Percentiles rank a stretch among this genome's conserved stretches.
Evolutionary conservation across 2,888 invertebrate genomes (phyloP).

Genomic region (Ischnura elegans): DNA sequence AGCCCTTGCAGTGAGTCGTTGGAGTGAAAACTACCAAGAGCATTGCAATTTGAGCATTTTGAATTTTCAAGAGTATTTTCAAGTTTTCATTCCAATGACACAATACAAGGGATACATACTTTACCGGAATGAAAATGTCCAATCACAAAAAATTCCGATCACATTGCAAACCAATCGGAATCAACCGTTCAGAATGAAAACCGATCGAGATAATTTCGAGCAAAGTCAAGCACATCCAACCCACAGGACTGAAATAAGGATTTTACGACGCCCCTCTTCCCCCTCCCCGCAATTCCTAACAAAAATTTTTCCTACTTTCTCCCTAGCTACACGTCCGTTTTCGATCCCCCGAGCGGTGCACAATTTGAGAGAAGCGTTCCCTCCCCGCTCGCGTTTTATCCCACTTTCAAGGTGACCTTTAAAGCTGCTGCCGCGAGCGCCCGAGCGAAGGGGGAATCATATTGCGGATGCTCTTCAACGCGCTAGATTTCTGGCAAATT

Average conservation of each 20-base stretch:
- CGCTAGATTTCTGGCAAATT: not conserved
- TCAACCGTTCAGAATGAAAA: too few species aligned
- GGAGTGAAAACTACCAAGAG: too few species aligned
- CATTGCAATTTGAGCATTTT: too few species aligned
- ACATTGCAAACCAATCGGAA: too few species aligned
- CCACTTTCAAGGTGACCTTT: constrained; percentile 34
- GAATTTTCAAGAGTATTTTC: too few species aligned
- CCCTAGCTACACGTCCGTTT: not conserved
- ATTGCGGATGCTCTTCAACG: not conserved
- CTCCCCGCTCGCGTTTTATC: not conserved
- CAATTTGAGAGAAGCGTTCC: not conserved
- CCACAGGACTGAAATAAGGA: not conserved
- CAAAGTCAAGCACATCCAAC: too few species aligned
- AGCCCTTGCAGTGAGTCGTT: too few species aligned
- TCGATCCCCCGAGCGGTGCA: constrained; percentile 17
- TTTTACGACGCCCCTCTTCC: not conserved
- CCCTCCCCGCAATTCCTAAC: not conserved
- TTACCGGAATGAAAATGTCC: too few species aligned
- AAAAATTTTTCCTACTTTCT: not conserved
- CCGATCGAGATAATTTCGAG: too few species aligned
- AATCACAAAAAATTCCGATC: too few species aligned
- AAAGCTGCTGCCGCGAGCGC: not conserved
- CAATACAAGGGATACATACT: too few species aligned
- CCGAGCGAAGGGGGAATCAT: not conserved
- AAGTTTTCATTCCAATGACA: too few species aligned